Evolutionary conservation across 2,113 vertebrate genomes (phyloP), one percentile per base, ranked within the genome.

Genomic region (Etheostoma spectabile): DNA sequence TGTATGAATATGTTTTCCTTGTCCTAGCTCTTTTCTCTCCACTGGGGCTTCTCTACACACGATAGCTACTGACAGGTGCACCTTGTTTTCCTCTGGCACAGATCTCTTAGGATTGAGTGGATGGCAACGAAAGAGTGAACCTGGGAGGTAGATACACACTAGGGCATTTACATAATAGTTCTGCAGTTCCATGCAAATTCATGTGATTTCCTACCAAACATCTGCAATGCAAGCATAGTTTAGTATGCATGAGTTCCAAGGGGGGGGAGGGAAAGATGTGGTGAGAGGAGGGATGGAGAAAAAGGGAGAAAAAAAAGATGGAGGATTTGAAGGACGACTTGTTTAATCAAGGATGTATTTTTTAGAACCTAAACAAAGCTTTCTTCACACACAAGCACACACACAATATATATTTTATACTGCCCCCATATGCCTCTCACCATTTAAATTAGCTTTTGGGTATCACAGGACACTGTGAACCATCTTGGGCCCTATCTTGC

Each of bases 171-270:
- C 92, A 94, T 93, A 93, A 93, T 92, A 90, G 92, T 87, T 86
- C 86, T 89, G 89, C 91, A 85, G 89, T 89, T 90, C 86, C 91
- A 93, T 94, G 92, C 89, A 93, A 93, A 93, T 94, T 86, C 87
- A 92, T 92, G 89, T 88, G 82, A 92, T 92, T 93, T 84, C 79
- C 80, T 11, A 82, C 79, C 87, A 89, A 92, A 90, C 91, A 93
- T 93, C 90, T 91, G 92, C 92, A 93, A 90, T 89, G 88, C 92
- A 86, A 92, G 90, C 90, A 91, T 78, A 91, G 88, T 92, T 92
- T 87, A 93, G 90, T 92, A 93, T 94, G 91, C 89, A 91, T 92
- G 92, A 91, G 88, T 88, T 19, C 74, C n/a, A n/a, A n/a, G 65
- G 59, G 52, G 46, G 30, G 67, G 64, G 19, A 61, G 73, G 49